Conservation (phyloP, 2,888 invertebrate genomes). For the Hermodice carunculata region DNA sequence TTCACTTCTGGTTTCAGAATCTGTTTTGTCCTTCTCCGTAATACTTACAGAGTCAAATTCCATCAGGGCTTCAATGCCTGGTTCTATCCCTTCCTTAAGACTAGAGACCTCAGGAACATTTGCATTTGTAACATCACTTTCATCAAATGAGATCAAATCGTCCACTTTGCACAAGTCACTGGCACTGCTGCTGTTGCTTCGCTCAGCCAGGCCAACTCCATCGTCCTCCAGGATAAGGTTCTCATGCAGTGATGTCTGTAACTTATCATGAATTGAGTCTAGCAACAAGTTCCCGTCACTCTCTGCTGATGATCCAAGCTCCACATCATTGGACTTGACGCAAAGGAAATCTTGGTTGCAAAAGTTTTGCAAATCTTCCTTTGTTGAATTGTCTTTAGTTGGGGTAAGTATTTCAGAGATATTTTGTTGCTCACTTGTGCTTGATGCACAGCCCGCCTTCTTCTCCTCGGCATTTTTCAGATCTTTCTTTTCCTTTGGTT, state of each 20-base stretch:
- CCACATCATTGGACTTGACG: constrained; percentile 52
- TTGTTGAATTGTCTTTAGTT: too few relatives aligned
- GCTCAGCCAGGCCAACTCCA: too few relatives aligned
- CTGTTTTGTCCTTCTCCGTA: too few relatives aligned
- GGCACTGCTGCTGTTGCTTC: not conserved
- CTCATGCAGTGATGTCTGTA: too few relatives aligned
- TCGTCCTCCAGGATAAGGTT: too few relatives aligned
- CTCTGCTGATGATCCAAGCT: constrained; percentile 63
- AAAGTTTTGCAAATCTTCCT: not conserved
- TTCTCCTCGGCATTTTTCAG: constrained; percentile 36
- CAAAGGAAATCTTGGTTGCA: not conserved
- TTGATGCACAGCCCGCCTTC: too few relatives aligned
- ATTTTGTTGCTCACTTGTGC: not conserved
- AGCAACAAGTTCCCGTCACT: constrained; percentile 52
- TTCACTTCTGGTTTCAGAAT: too few relatives aligned
- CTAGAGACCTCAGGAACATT: not conserved
- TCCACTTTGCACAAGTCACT: not conserved
- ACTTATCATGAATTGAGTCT: too few relatives aligned
- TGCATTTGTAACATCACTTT: not conserved
- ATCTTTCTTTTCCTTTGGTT: constrained; percentile 36
- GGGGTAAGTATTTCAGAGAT: not conserved
- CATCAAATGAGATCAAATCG: not conserved
- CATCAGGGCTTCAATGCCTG: not conserved
- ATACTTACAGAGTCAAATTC: too few relatives aligned
- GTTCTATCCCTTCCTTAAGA: not conserved